A percentile compares a stretch with the other conserved stretches of the same genome.
Evolutionary conservation across 2,113 vertebrate genomes (phyloP).

Genomic region (Pseudois nayaur): DNA sequence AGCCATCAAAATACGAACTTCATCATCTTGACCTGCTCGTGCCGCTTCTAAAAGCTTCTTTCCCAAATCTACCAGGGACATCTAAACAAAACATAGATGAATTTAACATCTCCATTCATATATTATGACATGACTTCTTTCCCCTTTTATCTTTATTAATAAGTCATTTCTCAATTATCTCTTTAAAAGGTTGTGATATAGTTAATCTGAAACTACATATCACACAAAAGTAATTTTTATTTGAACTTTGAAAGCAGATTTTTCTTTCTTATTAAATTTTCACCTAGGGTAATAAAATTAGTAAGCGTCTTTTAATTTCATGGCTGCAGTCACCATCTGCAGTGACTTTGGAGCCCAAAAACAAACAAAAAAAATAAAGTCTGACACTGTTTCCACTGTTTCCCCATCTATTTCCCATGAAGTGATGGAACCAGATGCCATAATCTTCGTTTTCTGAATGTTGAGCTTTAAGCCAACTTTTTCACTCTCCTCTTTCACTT

Average conservation of each 20-base stretch:
- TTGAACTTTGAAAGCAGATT: not conserved
- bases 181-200: not conserved
- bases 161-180: not conserved
- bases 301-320: not conserved
- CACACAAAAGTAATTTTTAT: not conserved
- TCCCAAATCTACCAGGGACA: slow-evolving; percentile 90
- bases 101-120: not conserved
- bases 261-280: not conserved
- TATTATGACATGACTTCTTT: not conserved
- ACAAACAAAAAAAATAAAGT: no score
- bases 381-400: no score
- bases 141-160: not conserved
- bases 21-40: slow-evolving; percentile 90
- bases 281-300: not conserved
- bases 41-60: slow-evolving; percentile 94
- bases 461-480: no score
- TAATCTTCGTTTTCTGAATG: no score
- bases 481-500: no score
- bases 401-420: no score
- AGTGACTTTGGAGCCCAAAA: no score
- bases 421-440: no score
- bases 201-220: not conserved
- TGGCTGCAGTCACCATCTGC: no score
- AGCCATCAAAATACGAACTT: slow-evolving; percentile 93
- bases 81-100: slow-evolving; percentile 77